A percentile compares a stretch with the other conserved stretches of the same genome.
These are phyloP conservation scores for Adela reaumurella DNA, from an alignment of 2,888 invertebrate species.

Conservation along the genomic window DNA sequence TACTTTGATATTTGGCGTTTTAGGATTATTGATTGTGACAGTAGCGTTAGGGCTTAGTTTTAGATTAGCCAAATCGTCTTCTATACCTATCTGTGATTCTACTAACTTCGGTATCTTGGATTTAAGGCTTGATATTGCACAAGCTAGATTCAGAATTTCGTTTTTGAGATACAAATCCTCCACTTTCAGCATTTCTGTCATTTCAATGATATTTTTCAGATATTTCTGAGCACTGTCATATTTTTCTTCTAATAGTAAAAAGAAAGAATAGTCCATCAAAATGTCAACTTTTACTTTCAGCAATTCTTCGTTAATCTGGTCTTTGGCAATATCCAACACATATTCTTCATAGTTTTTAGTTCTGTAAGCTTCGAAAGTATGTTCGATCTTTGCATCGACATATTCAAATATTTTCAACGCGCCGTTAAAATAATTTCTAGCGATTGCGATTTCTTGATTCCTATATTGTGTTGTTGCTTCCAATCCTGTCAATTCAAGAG, in stretches of 20 bases:
- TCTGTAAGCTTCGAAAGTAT: constrained; percentile 11
- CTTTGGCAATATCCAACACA: constrained; percentile 19
- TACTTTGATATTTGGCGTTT: constrained; percentile 24
- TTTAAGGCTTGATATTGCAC: constrained; percentile 22
- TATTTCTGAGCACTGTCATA: constrained; percentile 23
- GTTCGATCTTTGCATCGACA: constrained; percentile 19
- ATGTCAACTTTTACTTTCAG: constrained; percentile 20
- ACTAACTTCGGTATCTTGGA: constrained; percentile 14
- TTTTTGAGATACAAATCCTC: constrained; percentile 20
- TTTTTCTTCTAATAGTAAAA: constrained; percentile 22
- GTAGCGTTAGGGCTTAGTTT: constrained; percentile 19
- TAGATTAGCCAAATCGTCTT: constrained; percentile 22
- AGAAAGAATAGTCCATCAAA: constrained; percentile 27
- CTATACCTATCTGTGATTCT: constrained; percentile 13
- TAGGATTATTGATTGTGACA: constrained; percentile 11
- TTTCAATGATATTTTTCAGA: constrained; percentile 28
- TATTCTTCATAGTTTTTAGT: constrained; percentile 17
- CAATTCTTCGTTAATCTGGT: constrained; percentile 16
- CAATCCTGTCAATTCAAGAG: constrained; percentile 19
- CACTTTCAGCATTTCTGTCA: constrained; percentile 18
- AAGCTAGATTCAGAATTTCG: constrained; percentile 30
- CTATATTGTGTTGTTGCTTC: constrained; percentile 32
- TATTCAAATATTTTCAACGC: constrained; percentile 17
- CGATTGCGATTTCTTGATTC: constrained; percentile 26
- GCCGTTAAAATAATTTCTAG: constrained; percentile 32